Evolutionary conservation across 2,888 invertebrate genomes (phyloP), one percentile per base, ranked within the genome.

Genomic region (Tribolium freemani): DNA sequence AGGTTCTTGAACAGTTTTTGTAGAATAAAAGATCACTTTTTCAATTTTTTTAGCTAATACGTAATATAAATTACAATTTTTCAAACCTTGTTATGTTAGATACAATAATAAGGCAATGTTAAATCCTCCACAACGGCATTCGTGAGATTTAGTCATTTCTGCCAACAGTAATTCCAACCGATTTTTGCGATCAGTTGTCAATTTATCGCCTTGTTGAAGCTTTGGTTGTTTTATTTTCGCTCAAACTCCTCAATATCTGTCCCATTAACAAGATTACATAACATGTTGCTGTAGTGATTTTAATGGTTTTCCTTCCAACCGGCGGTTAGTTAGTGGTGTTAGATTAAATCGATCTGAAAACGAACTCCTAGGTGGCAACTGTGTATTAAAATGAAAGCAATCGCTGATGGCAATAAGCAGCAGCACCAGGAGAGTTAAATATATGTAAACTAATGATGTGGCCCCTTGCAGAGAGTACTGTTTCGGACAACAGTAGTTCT

Each of bases 401-500:
- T 79, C 79, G 77, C 73, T 46, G 64, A 69, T 67, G 77, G 77
- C 77, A 80, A 81, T 81, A 80, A 80, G 73, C 77, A 78, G 76
- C 81, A 80, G 77, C 81, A 78, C 75, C 76, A 69, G 80, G 79
- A 78, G 80, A 80, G 78, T 79, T 81, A 79, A 80, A 77, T 80
- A 77, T 79, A 81, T 79, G 80, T 81, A 81, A 82, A 83, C 83
- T 84, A 84, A 84, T 84, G 84, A 83, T 82, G 79, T 79, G 80
- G 76, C 81, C 83, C 82, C 83, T 79, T 77, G 79, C 76, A 75
- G 82, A 74, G 81, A 74, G 76, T 73, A 75, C 76, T 73, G 78
- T 76, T 78, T 73, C 77, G 77, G 79, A 75, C 78, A 77, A 83
- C 83, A 78, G 83, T 83, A 83, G 83, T 83, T 78, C 83, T 81